Base-by-base conservation (phyloP, 2,888 invertebrate species). In the Machimus rusticus region DNA sequence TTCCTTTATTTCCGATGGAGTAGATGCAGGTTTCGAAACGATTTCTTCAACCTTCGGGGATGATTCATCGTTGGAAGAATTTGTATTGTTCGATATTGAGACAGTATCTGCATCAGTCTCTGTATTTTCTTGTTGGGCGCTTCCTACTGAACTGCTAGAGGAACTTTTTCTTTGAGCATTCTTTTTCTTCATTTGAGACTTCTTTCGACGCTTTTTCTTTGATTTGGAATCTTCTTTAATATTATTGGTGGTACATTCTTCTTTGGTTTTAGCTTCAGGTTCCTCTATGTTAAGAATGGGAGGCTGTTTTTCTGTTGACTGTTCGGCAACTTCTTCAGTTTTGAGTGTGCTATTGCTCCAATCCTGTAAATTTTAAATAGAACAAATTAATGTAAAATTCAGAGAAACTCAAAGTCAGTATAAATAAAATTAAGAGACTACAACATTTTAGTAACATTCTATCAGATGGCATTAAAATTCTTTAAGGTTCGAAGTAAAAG, bases 181-280 rank as follows among this genome's bases (percentile, higher is more conserved):
- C 91, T 97, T 97, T 93, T 96, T 96, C 93, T 96, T 97, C 92
- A 96, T 95, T 89, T 95, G 94, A 51, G 95, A 95, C 94, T 95
- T 96, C 93, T 96, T 95, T 89, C 96, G 95, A 87, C 96, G 95
- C 92, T 96, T 96, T 92, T 96, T 96, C 91, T 97, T 97, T 90
- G 90, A 90, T 86, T 93, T 92, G 14, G 91, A 90, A 77, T 92
- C 92, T 81, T 93, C 93, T 88, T 94, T 94, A 28, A 93, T 93
- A 88, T 94, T 94, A 76, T 93, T 90, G 90, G 90, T 93, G 51
- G 23, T 87, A 66, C 23, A 28, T 19, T 84, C 84, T 57, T 84
- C 79, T 77, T 84, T 79, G 66, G 39, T 51, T 82, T 55, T 86
- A 3, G 19, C 55, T 28, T 74, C 82, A 6, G 39, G 55, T 16